Evolutionary conservation across 1,140 invertebrate genomes (phyloP).

Genomic region (Rhagoletis zephyria): DNA sequence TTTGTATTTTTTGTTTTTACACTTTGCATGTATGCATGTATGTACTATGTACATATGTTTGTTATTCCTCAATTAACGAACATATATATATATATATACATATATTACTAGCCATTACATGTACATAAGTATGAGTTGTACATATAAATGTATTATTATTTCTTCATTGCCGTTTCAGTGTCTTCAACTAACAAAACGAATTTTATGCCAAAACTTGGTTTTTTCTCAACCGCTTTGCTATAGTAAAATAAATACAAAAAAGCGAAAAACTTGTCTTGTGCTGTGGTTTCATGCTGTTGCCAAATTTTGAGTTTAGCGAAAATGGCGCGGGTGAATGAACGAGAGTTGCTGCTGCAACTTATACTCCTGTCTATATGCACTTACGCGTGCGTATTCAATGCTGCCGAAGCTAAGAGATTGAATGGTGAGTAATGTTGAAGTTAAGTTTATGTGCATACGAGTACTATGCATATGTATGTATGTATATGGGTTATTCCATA

Average conservation of each 20-base stretch:
- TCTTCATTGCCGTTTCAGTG: too few species aligned
- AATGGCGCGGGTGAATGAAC: constrained; percentile 50
- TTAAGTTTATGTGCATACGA: background rate
- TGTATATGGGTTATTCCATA: too few species aligned
- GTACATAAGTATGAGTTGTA: too few species aligned
- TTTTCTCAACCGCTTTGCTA: background rate
- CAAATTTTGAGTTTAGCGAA: constrained; percentile 43
- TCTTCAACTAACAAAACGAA: too few species aligned
- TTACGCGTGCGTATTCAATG: constrained; percentile 25
- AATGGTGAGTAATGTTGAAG: constrained; percentile 43
- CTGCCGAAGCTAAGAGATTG: constrained; percentile 2
- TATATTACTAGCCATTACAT: too few species aligned
- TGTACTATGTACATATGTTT: too few species aligned
- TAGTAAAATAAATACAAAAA: background rate
- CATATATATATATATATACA: too few species aligned
- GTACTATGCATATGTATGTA: background rate
- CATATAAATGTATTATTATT: too few species aligned
- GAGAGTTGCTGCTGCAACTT: constrained; percentile 40
- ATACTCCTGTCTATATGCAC: background rate
- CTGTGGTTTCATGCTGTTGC: constrained; percentile 33
- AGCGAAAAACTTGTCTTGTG: constrained; percentile 35
- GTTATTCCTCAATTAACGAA: too few species aligned
- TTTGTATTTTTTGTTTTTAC: too few species aligned
- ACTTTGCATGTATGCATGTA: too few species aligned
- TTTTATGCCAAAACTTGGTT: too few species aligned